Evolutionary conservation across 1,140 invertebrate genomes (phyloP).

Genomic region (Lepidostoma basale): DNA sequence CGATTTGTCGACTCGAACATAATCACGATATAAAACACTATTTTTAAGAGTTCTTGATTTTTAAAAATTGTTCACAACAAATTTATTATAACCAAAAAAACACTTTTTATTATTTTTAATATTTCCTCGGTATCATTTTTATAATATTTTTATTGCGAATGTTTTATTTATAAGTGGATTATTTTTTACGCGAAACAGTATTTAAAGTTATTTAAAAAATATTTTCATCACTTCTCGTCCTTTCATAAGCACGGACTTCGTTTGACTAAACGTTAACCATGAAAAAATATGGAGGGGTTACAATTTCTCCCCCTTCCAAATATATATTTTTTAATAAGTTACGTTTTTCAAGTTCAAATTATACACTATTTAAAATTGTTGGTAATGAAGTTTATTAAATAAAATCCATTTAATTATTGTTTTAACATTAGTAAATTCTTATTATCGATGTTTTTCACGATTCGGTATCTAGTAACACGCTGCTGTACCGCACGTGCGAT

Average conservation of each 20-base stretch:
- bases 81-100: no score
- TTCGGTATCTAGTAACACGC: not conserved
- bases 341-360: not conserved
- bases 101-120: no score
- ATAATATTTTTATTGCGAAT: no score
- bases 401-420: no score
- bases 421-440: no score
- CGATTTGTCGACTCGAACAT: not conserved
- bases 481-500: not conserved
- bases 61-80: no score
- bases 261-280: not conserved
- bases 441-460: slow-evolving; percentile 18
- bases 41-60: no score
- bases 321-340: not conserved
- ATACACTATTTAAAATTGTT: not conserved
- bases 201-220: no score
- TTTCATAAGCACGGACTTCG: not conserved
- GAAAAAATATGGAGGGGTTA: slow-evolving; percentile 4
- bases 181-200: not conserved
- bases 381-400: not conserved
- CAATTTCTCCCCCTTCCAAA: not conserved
- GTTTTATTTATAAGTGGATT: not conserved
- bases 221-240: not conserved
- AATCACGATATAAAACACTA: no score
- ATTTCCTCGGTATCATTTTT: slow-evolving; percentile 21